Percentiles rank a stretch among this genome's conserved stretches.
Conservation (phyloP, 2,888 invertebrate genomes). For the Drosophila niveifrons region DNA sequence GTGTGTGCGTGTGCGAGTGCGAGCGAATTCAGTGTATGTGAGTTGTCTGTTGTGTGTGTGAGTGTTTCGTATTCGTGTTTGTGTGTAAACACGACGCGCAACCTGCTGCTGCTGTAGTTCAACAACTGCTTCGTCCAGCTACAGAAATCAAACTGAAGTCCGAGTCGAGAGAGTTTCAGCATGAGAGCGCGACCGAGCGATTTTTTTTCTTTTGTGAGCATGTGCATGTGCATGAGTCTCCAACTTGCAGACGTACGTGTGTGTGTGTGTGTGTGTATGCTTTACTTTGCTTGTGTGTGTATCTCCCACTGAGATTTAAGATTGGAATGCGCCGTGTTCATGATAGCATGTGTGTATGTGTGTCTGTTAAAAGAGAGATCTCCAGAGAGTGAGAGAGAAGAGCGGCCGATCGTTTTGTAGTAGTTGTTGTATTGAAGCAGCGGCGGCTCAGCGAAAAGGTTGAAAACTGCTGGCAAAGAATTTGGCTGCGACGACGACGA, state of each 20-base stretch:
- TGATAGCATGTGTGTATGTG: slow-evolving; percentile 57
- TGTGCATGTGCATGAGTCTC: slow-evolving; percentile 32
- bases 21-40: slow-evolving; percentile 21
- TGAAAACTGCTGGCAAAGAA: slow-evolving; percentile 68
- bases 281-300: slow-evolving; percentile 33
- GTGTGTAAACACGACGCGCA: slow-evolving; percentile 56
- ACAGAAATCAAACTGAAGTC: slow-evolving; percentile 81
- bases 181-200: slow-evolving; percentile 51
- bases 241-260: slow-evolving; percentile 11
- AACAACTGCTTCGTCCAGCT: slow-evolving; percentile 82
- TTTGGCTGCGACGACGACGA: slow-evolving; percentile 59
- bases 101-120: slow-evolving; percentile 58
- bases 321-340: slow-evolving; percentile 79
- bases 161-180: slow-evolving; percentile 60
- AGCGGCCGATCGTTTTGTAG: slow-evolving; percentile 57
- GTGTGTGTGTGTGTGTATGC: slow-evolving; percentile 10
- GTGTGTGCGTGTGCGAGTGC: slow-evolving; percentile 26
- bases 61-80: not conserved
- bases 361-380: slow-evolving; percentile 22
- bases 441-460: slow-evolving; percentile 62
- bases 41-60: slow-evolving; percentile 28
- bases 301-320: slow-evolving; percentile 80
- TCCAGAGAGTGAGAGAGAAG: slow-evolving; percentile 34
- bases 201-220: slow-evolving; percentile 36
- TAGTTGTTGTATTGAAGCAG: slow-evolving; percentile 29